phyloP scores from a whole-genome alignment of 2,113 vertebrate genomes.

The Notarius quadriscutis region DNA sequence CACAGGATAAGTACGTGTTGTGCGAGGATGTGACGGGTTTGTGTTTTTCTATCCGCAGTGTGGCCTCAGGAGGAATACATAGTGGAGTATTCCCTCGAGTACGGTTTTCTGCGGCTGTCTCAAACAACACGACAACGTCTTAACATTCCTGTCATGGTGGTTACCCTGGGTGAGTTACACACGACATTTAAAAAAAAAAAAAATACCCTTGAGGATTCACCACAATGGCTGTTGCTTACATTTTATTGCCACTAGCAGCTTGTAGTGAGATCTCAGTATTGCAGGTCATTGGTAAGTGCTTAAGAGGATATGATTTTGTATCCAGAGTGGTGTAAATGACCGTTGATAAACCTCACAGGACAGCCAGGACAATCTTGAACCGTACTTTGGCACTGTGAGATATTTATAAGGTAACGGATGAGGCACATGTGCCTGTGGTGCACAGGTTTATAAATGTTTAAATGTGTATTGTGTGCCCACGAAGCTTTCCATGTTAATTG shows the following conservation, averaged over 20 bases:
- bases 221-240: not conserved
- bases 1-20: not conserved
- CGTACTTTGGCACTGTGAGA: not conserved
- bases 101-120: constrained; percentile 93
- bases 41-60: constrained; percentile 65
- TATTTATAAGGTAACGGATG: not conserved
- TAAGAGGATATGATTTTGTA: not conserved
- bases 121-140: constrained; percentile 91
- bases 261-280: not conserved
- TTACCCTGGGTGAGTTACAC: constrained; percentile 86
- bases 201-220: not conserved
- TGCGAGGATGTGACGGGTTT: constrained; percentile 22
- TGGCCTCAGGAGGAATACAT: constrained; percentile 98
- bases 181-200: not conserved
- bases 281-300: too few relatives aligned
- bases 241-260: not conserved
- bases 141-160: constrained; percentile 97
- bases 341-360: not conserved
- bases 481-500: not conserved
- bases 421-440: not conserved
- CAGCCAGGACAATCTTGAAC: too few relatives aligned
- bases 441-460: not conserved
- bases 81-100: constrained; percentile 95
- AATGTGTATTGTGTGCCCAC: not conserved
- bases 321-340: not conserved